Conservation (phyloP, 2,797 vertebrate genomes). For the Bovichtus diacanthus region DNA sequence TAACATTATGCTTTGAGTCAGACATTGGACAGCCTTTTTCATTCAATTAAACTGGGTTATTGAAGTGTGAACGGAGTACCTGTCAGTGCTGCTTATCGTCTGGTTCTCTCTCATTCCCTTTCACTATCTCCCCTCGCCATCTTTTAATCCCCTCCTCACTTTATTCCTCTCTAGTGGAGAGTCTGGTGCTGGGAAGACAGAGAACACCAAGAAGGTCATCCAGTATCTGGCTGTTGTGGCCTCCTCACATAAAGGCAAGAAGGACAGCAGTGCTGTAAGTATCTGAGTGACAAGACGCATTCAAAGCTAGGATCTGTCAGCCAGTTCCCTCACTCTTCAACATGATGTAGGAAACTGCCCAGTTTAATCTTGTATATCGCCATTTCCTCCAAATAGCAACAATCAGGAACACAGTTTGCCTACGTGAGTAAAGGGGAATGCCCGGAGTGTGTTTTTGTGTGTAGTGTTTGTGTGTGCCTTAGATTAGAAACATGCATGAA, state of each 20-base stretch:
- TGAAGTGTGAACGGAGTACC: constrained; percentile 63
- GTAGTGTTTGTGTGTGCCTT: constrained; percentile 74
- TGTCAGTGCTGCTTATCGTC: constrained; percentile 56
- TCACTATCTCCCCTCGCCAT: constrained; percentile 18
- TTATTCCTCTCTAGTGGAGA: constrained; percentile 88
- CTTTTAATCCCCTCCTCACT: constrained; percentile 33
- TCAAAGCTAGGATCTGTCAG: constrained; percentile 42
- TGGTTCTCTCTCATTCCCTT: constrained; percentile 23
- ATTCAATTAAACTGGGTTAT: constrained; percentile 63
- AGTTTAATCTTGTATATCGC: constrained; percentile 77
- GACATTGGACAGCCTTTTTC: constrained; percentile 40
- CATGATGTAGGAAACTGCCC: constrained; percentile 44
- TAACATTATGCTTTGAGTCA: constrained; percentile 52
- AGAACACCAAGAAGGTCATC: constrained; percentile 99
- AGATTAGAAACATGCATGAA: constrained; percentile 81
- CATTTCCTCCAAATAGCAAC: constrained; percentile 87
- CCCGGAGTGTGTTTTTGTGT: constrained; percentile 78
- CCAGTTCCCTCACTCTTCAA: constrained; percentile 71
- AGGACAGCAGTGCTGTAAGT: constrained; percentile 94
- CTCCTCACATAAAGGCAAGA: constrained; percentile 98
- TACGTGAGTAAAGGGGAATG: constrained; percentile 87
- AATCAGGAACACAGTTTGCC: constrained; percentile 86
- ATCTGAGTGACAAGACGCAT: constrained; percentile 26
- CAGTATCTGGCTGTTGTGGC: constrained; percentile 97
- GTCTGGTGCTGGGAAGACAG: constrained; percentile 97